Evolutionary conservation across 2,797 vertebrate genomes (phyloP).

Genomic region (Sarcoramphus papa): DNA sequence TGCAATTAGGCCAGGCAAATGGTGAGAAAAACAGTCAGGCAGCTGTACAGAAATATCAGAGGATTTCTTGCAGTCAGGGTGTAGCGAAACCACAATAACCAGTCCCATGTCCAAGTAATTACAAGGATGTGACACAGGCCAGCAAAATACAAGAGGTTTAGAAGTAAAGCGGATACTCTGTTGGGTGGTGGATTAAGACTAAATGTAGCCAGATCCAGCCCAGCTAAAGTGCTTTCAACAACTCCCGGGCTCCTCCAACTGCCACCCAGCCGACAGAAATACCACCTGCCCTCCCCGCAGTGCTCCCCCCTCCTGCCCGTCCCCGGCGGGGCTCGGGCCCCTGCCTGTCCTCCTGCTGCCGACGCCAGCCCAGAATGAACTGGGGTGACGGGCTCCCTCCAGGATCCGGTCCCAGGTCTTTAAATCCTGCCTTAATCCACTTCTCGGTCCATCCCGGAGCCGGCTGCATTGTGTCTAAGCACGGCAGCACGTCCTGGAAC

Average conservation of each 20-base stretch:
- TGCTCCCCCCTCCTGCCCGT: background rate
- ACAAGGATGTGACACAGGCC: background rate
- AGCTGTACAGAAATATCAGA: background rate
- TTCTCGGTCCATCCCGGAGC: rapidly evolving
- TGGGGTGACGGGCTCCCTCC: background rate
- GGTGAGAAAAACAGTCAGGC: background rate
- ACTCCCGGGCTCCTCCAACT: background rate
- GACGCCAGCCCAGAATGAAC: rapidly evolving
- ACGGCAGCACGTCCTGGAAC: rapidly evolving
- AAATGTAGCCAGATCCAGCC: background rate
- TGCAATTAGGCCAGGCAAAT: background rate
- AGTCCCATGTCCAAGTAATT: background rate
- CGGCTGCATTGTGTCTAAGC: background rate
- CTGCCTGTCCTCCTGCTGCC: background rate
- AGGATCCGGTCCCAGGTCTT: background rate
- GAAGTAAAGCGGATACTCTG: background rate
- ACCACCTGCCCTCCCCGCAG: background rate
- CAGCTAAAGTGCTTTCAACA: background rate
- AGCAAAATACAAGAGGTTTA: background rate
- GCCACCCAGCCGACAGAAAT: background rate
- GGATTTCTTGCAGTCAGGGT: background rate
- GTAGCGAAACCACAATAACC: background rate
- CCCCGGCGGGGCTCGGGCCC: rapidly evolving
- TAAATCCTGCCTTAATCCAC: background rate
- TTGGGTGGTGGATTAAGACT: background rate